These are phyloP conservation scores for Epinotia demarniana DNA, from an alignment of 2,888 invertebrate genomes.

Conservation along the genomic window DNA sequence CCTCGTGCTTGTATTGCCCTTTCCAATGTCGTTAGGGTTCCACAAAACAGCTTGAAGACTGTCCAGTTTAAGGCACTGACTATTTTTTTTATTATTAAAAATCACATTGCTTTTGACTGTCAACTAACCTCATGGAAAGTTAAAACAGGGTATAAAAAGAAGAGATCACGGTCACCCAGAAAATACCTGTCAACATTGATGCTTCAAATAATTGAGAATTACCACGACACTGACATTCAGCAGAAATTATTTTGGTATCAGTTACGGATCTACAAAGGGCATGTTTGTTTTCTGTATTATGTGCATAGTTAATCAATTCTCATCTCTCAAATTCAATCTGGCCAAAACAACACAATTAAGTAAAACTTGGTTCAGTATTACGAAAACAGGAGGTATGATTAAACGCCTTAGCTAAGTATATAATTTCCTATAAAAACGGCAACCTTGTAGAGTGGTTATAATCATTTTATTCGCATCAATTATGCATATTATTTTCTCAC, in stretches of 20 bases:
- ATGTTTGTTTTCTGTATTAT: not conserved
- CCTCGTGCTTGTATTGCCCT: constrained; percentile 57
- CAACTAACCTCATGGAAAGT: no score
- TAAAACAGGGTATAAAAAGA: no score
- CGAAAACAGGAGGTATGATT: no score
- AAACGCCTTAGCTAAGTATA: no score
- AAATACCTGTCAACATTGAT: no score
- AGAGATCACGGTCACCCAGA: no score
- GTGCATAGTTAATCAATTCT: not conserved
- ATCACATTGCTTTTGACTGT: no score
- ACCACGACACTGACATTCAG: not conserved
- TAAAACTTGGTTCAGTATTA: no score
- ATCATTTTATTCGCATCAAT: not conserved
- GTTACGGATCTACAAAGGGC: not conserved
- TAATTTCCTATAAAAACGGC: no score
- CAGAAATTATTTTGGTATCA: not conserved
- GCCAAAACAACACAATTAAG: not conserved
- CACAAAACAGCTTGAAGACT: constrained; percentile 16
- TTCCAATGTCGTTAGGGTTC: constrained; percentile 58
- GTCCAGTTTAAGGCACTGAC: not conserved
- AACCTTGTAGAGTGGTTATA: no score
- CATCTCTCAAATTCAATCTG: no score
- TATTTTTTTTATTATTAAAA: not conserved
- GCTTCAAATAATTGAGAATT: no score
- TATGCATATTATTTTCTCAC: not conserved